phyloP scores from a whole-genome alignment of 2,888 invertebrate genomes.

The Siphlonurus alternatus region DNA sequence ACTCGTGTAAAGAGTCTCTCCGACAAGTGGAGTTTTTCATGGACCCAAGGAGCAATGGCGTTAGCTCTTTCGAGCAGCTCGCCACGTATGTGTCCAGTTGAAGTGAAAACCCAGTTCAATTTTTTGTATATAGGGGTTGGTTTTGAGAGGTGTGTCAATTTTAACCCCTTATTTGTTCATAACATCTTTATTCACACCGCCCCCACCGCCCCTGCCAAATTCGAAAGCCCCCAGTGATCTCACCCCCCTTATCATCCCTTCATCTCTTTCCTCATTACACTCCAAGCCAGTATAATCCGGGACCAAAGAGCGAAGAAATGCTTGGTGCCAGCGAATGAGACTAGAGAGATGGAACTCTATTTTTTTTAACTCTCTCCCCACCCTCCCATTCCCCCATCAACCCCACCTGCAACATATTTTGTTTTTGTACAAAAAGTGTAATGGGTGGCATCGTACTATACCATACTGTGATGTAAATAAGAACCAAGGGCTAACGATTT shows the following conservation, averaged over 20 bases:
- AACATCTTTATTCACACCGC: slow-evolving; percentile 6
- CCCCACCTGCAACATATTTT: background rate
- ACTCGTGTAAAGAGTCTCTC: slow-evolving; percentile 8
- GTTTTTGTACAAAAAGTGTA: background rate
- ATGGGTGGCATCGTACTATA: background rate
- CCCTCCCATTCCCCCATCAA: background rate
- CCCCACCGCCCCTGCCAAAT: slow-evolving; percentile 9
- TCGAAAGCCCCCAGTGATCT: slow-evolving; percentile 9
- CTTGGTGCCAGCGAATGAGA: background rate
- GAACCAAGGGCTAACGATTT: slow-evolving; percentile 8
- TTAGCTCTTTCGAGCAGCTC: slow-evolving; percentile 6
- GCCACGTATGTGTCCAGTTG: slow-evolving; percentile 9
- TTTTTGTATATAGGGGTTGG: background rate
- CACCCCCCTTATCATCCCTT: slow-evolving; percentile 1
- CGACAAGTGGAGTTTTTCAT: slow-evolving; percentile 5
- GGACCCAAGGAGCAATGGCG: background rate
- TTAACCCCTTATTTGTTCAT: background rate
- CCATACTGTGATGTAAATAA: slow-evolving; percentile 6
- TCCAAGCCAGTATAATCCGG: background rate
- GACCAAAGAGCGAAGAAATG: background rate
- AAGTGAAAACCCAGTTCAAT: slow-evolving; percentile 1
- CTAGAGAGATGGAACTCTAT: background rate
- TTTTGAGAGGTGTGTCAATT: background rate
- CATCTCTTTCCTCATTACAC: background rate
- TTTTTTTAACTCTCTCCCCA: background rate